phyloP scores from a whole-genome alignment of 2,113 vertebrate genomes.

The Albula goreensis region DNA sequence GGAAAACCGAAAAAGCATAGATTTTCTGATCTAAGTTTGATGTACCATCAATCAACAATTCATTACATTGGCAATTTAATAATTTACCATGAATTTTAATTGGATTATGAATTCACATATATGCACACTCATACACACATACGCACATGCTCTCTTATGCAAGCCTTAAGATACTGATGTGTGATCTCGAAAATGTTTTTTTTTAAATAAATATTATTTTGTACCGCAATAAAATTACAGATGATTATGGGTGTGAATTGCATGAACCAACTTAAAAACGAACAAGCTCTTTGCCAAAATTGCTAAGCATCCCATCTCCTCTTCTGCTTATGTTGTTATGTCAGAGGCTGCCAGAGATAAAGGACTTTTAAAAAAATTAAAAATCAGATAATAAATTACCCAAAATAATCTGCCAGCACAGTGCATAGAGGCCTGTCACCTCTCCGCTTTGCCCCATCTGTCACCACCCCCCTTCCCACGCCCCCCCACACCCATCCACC shows the following conservation, averaged over 20 bases:
- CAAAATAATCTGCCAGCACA: constrained; percentile 9
- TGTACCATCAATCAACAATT: neutral
- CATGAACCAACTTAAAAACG: too few species aligned
- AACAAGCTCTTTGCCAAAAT: too few species aligned
- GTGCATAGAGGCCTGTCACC: neutral
- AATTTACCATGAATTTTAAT: too few species aligned
- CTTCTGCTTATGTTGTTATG: neutral
- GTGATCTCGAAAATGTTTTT: too few species aligned
- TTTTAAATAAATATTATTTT: too few species aligned
- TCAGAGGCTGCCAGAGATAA: neutral
- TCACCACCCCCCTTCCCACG: neutral
- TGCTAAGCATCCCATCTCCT: neutral
- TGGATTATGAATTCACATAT: too few species aligned
- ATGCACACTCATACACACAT: neutral
- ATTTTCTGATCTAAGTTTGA: too few species aligned
- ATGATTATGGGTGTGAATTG: too few species aligned
- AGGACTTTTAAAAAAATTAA: neutral
- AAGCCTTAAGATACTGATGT: too few species aligned
- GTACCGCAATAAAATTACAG: too few species aligned
- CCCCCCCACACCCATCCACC: neutral
- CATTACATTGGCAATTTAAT: neutral
- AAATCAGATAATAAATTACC: constrained; percentile 7
- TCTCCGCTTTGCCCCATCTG: neutral
- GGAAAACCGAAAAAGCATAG: too few species aligned
- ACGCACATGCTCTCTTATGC: too few species aligned